Percentiles rank a stretch among this genome's conserved stretches.
Conservation (phyloP, 2,888 invertebrate species). For the Pycnomerus fuliginosus region DNA sequence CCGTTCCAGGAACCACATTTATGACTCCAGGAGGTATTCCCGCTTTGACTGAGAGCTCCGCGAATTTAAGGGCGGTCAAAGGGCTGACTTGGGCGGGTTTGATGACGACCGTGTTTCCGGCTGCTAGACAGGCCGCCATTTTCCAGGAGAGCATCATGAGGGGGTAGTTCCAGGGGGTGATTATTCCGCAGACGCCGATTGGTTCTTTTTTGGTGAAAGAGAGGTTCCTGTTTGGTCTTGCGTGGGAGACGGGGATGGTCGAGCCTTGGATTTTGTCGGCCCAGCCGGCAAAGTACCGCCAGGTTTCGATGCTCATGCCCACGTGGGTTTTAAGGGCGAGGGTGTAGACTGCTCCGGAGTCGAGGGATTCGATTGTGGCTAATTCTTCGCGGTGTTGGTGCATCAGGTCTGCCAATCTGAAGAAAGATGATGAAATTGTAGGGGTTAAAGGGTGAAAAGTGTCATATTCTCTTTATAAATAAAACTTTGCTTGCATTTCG, state of each 20-base stretch:
- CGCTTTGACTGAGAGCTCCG: slow-evolving; percentile 84
- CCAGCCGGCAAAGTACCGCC: slow-evolving; percentile 97
- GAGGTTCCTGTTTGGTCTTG: slow-evolving; percentile 86
- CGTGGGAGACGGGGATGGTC: slow-evolving; percentile 90
- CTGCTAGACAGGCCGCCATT: slow-evolving; percentile 95
- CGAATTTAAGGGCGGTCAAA: slow-evolving; percentile 92
- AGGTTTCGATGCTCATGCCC: slow-evolving; percentile 97
- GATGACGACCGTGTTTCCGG: slow-evolving; percentile 94
- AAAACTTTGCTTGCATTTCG: too few relatives aligned
- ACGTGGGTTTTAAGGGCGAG: slow-evolving; percentile 94
- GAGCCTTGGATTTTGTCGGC: slow-evolving; percentile 92
- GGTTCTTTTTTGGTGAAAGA: slow-evolving; percentile 89
- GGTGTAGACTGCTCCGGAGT: slow-evolving; percentile 96
- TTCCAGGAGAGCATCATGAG: slow-evolving; percentile 99
- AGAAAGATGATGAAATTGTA: slow-evolving; percentile 3
- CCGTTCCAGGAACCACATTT: slow-evolving; percentile 86
- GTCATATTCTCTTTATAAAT: too few relatives aligned
- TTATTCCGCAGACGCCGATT: slow-evolving; percentile 86
- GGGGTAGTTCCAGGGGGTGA: slow-evolving; percentile 98
- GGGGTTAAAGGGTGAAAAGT: too few relatives aligned
- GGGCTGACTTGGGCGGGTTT: slow-evolving; percentile 94
- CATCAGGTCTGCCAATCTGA: slow-evolving; percentile 90
- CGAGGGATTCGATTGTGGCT: slow-evolving; percentile 90
- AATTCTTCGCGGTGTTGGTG: slow-evolving; percentile 91
- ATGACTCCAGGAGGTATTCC: slow-evolving; percentile 95